Evolutionary conservation across 1,140 invertebrate species (phyloP), one percentile per base, ranked within the genome.

Genomic region (Trichoplusia ni): DNA sequence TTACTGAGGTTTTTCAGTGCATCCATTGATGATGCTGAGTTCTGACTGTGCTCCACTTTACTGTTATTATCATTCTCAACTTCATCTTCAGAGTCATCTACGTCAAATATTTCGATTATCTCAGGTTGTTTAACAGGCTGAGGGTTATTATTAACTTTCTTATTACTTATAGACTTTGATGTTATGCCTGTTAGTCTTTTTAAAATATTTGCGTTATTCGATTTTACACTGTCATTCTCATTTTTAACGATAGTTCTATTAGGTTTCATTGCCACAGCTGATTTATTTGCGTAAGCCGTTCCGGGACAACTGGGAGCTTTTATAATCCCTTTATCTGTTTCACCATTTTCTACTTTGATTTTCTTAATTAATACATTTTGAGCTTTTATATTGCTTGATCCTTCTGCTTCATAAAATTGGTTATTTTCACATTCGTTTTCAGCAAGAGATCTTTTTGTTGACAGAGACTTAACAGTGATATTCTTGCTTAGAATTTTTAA

Each of bases 31-130:
- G 49, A 61, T 8, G 46, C 63, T 59, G 21, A 4, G 13, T 42
- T 64, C 61, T 46, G 42, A 7, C 19, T 40, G 3, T 16, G 11
- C 9, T 23, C 16, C 11, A 29, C 7, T 13, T 27, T 25, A 38
- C 19, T 13, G 11, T 23, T 51, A 33, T 33, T 38, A 14, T 16
- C 19, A 51, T 76, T 56, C 18, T 70, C 60, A 21, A 49, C 11
- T 14, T 81, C 71, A 53, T 84, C 83, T 69, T 89, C 86, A 60
- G 86, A 87, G 62, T 89, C 86, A 66, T 89, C 86, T 66, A 89
- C 82, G 54, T 85, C 82, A 61, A 77, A 86, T 60, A 86, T 81
- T 75, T 89, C 86, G 58, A 86, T 60, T 35, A 67, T 67, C 49
- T 69, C 58, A 16, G 23, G 14, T 27, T 64, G 33, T 47, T 29